Evolutionary conservation across 2,113 vertebrate genomes (phyloP), one percentile per base, ranked within the genome.

Genomic region (Sturnira hondurensis): DNA sequence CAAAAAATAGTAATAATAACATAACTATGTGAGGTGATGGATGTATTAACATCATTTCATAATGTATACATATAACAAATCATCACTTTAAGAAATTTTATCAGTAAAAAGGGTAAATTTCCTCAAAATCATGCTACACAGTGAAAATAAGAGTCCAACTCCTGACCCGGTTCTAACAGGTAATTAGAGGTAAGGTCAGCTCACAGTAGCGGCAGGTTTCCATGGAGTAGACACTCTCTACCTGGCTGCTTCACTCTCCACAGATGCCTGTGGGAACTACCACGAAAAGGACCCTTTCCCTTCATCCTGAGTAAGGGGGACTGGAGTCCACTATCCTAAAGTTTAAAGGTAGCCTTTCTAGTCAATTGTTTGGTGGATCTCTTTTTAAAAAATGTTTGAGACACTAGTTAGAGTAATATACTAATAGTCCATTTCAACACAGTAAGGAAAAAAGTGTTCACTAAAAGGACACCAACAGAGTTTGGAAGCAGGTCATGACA

Each of bases 111-210:
- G 61, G 38, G 28, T 24, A 31, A 3, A 92, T 80, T 87, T 94
- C 47, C 58, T 88, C 36, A 91, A 96, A 85, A 91, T 52, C 50
- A 91, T 84, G 38, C 28, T 91, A 63, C n/a, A 78, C 12, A 91
- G 13, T 68, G 94, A 94, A 50, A 94, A 73, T 47, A 95, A 70
- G 94, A 28, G 54, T 93, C 45, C 56, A 73, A 58, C 12, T 95
- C 58, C 58, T 68, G 38, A 80, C 31, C 0, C 61, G 71, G 65
- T 70, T 92, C 92, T n/a, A 82, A n/a, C 36, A 78, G 92, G 56
- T 56, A 85, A 93, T 41, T 11, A 70, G 2, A 93, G 13, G 56
- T 80, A 88, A 36, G 31, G 7, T 24, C 16, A 73, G 43, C 41
- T 61, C 36, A 67, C 45, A 61, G 77, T 26, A 86, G 38, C 71